Percentiles rank a stretch among this genome's conserved stretches.
Evolutionary conservation across 2,888 invertebrate genomes (phyloP).

Genomic region (Strigamia crassipes): DNA sequence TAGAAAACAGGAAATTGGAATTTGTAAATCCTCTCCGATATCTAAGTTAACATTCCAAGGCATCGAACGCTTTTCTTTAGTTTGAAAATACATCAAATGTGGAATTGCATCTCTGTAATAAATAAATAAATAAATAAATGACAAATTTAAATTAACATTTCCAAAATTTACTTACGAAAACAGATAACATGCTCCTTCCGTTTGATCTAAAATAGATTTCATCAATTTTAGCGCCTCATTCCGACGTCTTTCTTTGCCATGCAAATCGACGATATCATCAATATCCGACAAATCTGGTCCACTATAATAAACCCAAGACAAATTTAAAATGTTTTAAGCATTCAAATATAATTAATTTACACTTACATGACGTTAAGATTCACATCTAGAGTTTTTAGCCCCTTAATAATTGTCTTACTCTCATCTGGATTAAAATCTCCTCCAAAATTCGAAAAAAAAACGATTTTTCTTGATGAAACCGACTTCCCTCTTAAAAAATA

Average conservation of each 20-base stretch:
- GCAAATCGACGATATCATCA: conserved; percentile 48
- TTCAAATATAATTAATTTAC: background rate
- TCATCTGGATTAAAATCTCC: conserved; percentile 62
- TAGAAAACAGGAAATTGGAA: conserved; percentile 67
- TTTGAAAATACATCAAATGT: conserved; percentile 66
- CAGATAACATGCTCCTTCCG: conserved; percentile 58
- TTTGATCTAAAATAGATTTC: conserved; percentile 56
- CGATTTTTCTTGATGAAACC: conserved; percentile 64
- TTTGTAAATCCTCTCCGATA: conserved; percentile 63
- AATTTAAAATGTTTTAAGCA: background rate
- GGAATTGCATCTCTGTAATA: conserved; percentile 63
- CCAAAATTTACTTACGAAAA: conserved; percentile 55
- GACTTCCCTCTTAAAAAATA: conserved; percentile 58
- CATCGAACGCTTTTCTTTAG: conserved; percentile 62
- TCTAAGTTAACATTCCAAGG: conserved; percentile 71
- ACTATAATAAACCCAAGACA: conserved; percentile 51
- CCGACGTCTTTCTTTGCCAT: conserved; percentile 54
- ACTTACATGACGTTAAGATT: conserved; percentile 70
- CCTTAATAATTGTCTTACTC: conserved; percentile 63
- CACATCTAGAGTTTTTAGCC: conserved; percentile 65
- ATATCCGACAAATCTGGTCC: conserved; percentile 56
- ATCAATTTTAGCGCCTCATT: conserved; percentile 56
- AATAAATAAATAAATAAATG: background rate
- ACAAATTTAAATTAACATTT: background rate
- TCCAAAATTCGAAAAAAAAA: conserved; percentile 70